Conservation (phyloP, 2,888 invertebrate species). For the Anarsia innoxiella region DNA sequence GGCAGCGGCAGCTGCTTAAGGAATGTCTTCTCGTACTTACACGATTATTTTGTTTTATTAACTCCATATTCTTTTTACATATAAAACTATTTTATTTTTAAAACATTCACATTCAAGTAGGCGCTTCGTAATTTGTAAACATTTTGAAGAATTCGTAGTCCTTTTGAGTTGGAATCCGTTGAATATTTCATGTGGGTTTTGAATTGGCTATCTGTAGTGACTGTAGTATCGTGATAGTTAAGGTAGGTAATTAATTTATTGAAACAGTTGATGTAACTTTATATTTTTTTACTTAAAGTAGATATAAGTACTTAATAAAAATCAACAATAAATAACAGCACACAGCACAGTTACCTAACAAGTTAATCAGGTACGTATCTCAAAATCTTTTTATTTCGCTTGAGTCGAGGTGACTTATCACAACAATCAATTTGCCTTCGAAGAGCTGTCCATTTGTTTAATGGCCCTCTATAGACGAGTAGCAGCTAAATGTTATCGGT, state of each 20-base stretch:
- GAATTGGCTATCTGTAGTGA: no score
- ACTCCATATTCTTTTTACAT: no score
- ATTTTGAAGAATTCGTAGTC: no score
- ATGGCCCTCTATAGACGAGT: conserved; percentile 54
- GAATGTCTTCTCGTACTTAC: conserved; percentile 25
- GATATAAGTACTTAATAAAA: no score
- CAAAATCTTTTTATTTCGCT: conserved; percentile 11
- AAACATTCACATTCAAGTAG: conserved; percentile 19
- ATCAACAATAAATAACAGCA: conserved; percentile 1
- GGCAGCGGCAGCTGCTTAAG: conserved; percentile 29
- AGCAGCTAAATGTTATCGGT: conserved; percentile 64
- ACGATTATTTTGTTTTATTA: no score
- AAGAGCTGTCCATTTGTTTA: conserved; percentile 66
- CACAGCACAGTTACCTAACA: conserved; percentile 7
- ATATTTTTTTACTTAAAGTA: not conserved
- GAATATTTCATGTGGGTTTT: no score
- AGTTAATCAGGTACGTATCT: conserved; percentile 9
- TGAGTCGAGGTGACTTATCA: conserved; percentile 57
- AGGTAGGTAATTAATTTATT: no score
- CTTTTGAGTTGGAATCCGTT: no score
- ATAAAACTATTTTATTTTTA: not conserved
- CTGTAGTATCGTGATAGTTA: no score
- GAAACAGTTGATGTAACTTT: no score
- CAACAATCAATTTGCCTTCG: conserved; percentile 61
- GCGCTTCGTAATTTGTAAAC: conserved; percentile 19